phyloP scores from a whole-genome alignment of 2,797 vertebrate species.

The Lacerta agilis region DNA sequence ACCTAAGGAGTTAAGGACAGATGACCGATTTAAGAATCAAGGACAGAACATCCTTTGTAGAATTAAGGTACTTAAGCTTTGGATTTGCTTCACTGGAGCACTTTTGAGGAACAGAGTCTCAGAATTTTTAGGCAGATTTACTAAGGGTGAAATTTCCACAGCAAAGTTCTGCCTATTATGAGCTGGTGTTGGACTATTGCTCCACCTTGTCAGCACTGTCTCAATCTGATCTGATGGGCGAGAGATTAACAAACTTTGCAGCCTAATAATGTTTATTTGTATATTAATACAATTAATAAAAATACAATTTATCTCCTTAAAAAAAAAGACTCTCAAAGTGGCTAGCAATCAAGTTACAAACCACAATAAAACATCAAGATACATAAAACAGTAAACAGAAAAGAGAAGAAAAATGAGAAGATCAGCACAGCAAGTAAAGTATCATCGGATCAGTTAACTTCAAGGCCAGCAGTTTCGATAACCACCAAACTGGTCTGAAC shows the following conservation, averaged over 20 bases:
- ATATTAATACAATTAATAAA: background rate
- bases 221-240: background rate
- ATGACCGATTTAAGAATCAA: background rate
- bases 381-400: background rate
- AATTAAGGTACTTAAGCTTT: slow-evolving; percentile 3
- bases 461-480: background rate
- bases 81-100: slow-evolving; percentile 6
- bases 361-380: background rate
- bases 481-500: background rate
- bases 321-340: background rate
- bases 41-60: slow-evolving; percentile 5
- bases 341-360: background rate
- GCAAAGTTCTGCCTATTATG: background rate
- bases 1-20: background rate
- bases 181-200: background rate
- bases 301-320: background rate
- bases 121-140: slow-evolving; percentile 7
- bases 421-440: background rate
- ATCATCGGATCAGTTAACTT: background rate
- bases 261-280: background rate
- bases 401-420: background rate
- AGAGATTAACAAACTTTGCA: background rate
- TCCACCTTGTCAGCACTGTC: background rate
- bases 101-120: background rate
- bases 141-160: slow-evolving; percentile 4